These are phyloP conservation scores for Uria aalge DNA, from an alignment of 2,113 vertebrate species.

Conservation along the genomic window DNA sequence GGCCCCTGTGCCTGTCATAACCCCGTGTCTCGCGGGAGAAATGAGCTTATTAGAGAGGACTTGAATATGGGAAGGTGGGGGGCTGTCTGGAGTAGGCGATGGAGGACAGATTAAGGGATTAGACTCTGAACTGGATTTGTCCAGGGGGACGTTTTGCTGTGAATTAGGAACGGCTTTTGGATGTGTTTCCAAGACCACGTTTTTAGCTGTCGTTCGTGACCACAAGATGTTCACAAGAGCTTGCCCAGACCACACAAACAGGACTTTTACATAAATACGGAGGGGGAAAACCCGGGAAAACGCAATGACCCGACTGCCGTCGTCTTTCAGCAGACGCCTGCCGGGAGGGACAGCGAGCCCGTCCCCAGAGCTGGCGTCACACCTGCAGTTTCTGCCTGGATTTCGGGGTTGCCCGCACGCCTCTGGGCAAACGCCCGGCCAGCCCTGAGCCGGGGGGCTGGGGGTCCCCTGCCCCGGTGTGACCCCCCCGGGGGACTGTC, in stretches of 20 bases:
- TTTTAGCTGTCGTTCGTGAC: not conserved
- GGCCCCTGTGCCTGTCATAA: not conserved
- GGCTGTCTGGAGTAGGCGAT: not conserved
- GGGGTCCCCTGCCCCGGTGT: not conserved
- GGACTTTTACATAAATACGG: not conserved
- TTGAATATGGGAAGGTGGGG: fast-evolving
- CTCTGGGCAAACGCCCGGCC: not conserved
- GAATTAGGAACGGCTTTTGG: not conserved
- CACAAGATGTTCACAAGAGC: not conserved
- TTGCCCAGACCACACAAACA: not conserved
- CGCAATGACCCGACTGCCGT: not conserved
- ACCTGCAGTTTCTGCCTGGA: not conserved
- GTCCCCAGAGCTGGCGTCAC: fast-evolving
- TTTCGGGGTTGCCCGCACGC: fast-evolving
- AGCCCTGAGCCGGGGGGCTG: not conserved
- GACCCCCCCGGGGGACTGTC: fast-evolving
- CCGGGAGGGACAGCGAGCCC: not conserved
- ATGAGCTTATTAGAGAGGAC: not conserved
- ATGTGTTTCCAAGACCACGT: fast-evolving
- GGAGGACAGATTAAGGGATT: not conserved
- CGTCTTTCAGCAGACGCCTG: fast-evolving
- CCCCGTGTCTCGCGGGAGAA: fast-evolving
- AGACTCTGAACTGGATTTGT: fast-evolving
- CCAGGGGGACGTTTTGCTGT: not conserved
- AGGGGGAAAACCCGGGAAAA: not conserved